These are phyloP conservation scores for Agapornis canus DNA, from an alignment of 2,797 vertebrate species.

Conservation along the genomic window DNA sequence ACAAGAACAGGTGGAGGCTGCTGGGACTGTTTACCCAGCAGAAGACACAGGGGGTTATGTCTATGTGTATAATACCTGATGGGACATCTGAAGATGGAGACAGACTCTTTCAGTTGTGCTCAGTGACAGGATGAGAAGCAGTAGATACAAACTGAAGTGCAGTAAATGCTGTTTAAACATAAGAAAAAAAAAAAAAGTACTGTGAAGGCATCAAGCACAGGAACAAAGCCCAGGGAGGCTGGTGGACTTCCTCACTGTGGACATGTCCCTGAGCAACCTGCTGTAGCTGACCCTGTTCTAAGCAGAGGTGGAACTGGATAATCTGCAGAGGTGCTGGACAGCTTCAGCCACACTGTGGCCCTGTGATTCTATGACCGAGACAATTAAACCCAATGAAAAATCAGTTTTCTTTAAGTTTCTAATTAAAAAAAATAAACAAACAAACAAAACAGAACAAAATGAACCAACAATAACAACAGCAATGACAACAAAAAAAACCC, in stretches of 20 bases:
- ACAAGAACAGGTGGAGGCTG: not conserved
- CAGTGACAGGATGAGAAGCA: not conserved
- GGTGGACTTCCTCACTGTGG: not conserved
- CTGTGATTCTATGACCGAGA: not conserved
- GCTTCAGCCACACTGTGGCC: not conserved
- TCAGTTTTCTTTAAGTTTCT: not conserved
- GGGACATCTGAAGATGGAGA: not conserved
- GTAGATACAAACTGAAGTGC: not conserved
- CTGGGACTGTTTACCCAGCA: not conserved
- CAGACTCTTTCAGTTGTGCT: not conserved
- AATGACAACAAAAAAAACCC: too few relatives aligned
- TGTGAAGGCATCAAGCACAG: not conserved
- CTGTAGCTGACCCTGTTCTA: not conserved
- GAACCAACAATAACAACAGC: too few relatives aligned
- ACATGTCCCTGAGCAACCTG: not conserved
- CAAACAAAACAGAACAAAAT: too few relatives aligned
- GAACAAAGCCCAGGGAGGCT: not conserved
- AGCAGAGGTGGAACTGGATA: not conserved
- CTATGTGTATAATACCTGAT: not conserved
- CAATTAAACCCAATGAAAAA: not conserved
- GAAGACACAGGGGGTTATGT: not conserved
- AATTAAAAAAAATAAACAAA: not conserved
- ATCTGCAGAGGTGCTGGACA: not conserved
- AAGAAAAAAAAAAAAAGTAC: not conserved
- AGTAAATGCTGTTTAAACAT: not conserved